These are phyloP conservation scores for Diogma glabrata DNA, from an alignment of 2,888 invertebrate species.

Conservation along the genomic window DNA sequence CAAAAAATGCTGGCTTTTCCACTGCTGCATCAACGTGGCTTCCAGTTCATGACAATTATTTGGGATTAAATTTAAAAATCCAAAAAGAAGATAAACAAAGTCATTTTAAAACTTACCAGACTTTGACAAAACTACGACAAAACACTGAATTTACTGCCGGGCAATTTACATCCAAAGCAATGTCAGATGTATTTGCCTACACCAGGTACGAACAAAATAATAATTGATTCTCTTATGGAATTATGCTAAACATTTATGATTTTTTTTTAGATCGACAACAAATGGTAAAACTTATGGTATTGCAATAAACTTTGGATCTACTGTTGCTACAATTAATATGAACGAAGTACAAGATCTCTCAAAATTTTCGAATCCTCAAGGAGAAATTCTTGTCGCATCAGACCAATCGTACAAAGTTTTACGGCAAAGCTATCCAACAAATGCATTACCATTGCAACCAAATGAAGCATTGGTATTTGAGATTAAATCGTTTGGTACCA, in stretches of 20 bases:
- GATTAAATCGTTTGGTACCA: background rate
- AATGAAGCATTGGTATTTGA: background rate
- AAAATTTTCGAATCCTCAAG: background rate
- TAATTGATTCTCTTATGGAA: too few species aligned
- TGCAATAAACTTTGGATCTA: slow-evolving; percentile 1
- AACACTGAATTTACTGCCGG: slow-evolving; percentile 41
- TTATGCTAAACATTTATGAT: slow-evolving; percentile 4
- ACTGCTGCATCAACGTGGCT: slow-evolving; percentile 47
- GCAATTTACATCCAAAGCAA: slow-evolving; percentile 41
- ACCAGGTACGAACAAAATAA: too few species aligned
- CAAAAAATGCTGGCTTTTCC: slow-evolving; percentile 43
- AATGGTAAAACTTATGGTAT: background rate
- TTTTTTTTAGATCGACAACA: background rate
- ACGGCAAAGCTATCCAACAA: too few species aligned
- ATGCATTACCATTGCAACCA: too few species aligned
- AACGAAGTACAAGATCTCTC: background rate
- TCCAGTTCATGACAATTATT: slow-evolving; percentile 52
- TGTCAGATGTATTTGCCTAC: slow-evolving; percentile 44
- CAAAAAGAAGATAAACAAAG: slow-evolving; percentile 40
- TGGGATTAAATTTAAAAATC: slow-evolving; percentile 43
- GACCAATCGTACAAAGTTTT: too few species aligned
- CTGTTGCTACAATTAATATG: background rate
- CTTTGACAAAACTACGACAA: slow-evolving; percentile 42
- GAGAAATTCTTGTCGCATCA: too few species aligned
- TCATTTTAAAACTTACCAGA: slow-evolving; percentile 50